phyloP scores from a whole-genome alignment of 1,140 invertebrate genomes.

The Tribolium madens region DNA sequence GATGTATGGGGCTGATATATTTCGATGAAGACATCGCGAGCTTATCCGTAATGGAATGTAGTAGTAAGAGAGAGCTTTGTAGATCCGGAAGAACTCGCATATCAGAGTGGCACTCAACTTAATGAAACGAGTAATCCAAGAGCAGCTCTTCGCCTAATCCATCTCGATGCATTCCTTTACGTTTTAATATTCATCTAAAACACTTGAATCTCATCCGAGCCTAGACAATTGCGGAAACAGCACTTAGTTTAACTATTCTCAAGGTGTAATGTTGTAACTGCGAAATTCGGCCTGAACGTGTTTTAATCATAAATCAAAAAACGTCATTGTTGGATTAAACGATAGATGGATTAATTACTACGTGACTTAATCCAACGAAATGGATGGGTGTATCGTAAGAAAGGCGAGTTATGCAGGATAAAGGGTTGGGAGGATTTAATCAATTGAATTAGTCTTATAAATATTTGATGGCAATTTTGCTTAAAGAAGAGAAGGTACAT shows the following conservation, averaged over 20 bases:
- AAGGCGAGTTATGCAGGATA: conserved; percentile 30
- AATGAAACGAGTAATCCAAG: conserved; percentile 66
- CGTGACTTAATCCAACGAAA: conserved; percentile 30
- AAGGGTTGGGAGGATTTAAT: conserved; percentile 46
- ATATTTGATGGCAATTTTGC: conserved; percentile 56
- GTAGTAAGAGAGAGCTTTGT: conserved; percentile 52
- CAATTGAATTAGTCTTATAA: conserved; percentile 56
- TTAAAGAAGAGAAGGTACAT: conserved; percentile 53
- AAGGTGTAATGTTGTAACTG: conserved; percentile 5
- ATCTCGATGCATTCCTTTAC: conserved; percentile 64
- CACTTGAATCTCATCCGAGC: conserved; percentile 57
- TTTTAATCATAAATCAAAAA: conserved; percentile 12
- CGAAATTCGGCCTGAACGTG: not conserved
- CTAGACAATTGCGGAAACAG: conserved; percentile 63
- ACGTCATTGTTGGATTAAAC: conserved; percentile 7
- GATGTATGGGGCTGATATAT: conserved; percentile 42
- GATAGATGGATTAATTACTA: conserved; percentile 28
- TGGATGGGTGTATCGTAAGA: conserved; percentile 36
- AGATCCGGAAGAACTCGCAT: conserved; percentile 62
- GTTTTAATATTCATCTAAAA: conserved; percentile 65
- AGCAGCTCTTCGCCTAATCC: conserved; percentile 64
- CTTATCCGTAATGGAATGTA: conserved; percentile 62
- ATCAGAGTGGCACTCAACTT: conserved; percentile 65
- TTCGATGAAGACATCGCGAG: conserved; percentile 61
- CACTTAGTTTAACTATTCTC: conserved; percentile 61